phyloP scores from a whole-genome alignment of 1,140 invertebrate genomes.

The Dendroctonus ponderosae region DNA sequence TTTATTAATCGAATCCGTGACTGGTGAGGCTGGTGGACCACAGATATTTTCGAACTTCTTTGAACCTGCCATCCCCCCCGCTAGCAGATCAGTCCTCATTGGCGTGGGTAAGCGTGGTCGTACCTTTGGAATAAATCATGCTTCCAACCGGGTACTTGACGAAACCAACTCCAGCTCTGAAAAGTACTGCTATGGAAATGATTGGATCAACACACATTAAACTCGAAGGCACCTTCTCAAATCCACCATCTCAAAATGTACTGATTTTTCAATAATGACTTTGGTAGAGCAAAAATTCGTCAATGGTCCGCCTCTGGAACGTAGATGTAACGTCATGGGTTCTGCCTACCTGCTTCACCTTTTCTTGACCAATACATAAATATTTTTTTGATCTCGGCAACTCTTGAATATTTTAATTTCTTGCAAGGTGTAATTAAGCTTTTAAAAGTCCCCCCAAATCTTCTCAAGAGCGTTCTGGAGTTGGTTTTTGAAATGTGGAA shows the following conservation, averaged over 20 bases:
- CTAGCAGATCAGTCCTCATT: conserved; percentile 9
- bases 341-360: conserved; percentile 32
- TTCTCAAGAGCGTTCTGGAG: no score
- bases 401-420: conserved; percentile 27
- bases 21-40: conserved; percentile 31
- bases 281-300: not conserved
- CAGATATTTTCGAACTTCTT: conserved; percentile 32
- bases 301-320: conserved; percentile 12
- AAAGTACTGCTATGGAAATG: no score
- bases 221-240: no score
- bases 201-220: no score
- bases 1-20: conserved; percentile 34
- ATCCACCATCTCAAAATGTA: no score
- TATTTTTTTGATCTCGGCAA: conserved; percentile 21
- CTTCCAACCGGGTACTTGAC: no score
- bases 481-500: no score
- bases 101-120: conserved; percentile 1
- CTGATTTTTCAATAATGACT: not conserved
- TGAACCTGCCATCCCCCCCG: conserved; percentile 18
- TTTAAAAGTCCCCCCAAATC: not conserved
- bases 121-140: no score
- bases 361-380: conserved; percentile 26
- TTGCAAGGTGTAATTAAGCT: conserved; percentile 19
- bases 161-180: no score
- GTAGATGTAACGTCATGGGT: conserved; percentile 25